Base-by-base conservation (phyloP, 2,797 vertebrate species). In the Centropyge bicolor region DNA sequence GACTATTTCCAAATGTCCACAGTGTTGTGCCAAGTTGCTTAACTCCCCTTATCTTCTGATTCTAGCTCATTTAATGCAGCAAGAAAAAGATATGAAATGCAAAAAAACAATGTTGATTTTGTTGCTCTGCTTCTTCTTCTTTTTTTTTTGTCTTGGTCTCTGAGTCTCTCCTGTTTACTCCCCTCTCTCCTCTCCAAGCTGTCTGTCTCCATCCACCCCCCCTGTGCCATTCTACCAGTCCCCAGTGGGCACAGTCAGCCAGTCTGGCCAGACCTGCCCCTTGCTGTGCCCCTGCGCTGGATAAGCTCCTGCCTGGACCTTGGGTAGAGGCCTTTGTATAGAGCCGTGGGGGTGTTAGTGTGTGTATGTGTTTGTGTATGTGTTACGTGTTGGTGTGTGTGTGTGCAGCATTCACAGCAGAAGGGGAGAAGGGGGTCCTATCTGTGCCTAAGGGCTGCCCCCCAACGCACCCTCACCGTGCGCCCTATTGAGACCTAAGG, bases 401-500 rank as follows among this genome's bases (percentile, higher is more conserved):
- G 89, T 89, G 89, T 88, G 82, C 83, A 84, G 84, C 88, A 88
- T 88, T 92, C 85, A 78, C 82, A 82, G 78, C 87, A 89, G 71
- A 87, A 81, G 74, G 70, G 84, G 83, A 90, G 88, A 90, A 87
- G 90, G 89, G 91, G 85, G 81, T 90, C 90, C 92, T 91, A 91
- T 93, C 92, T 86, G 83, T 92, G 91, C 89, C 90, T 94, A 86
- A 88, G 90, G 90, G 90, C 92, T 83, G 72, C 86, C 85, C 89
- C 88, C 88, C 89, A 86, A 89, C 62, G 89, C 93, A 90, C 92
- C 91, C 92, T 93, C 92, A 91, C 92, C 91, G 75, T 94, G 94
- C 72, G 89, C 90, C 91, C 91, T 91, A 95, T 95, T 95, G 93
- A 95, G 90, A 87, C 89, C 91, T 93, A 95, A 94, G 95, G 94